Evolutionary conservation across 2,888 invertebrate genomes (phyloP), one percentile per base, ranked within the genome.

Genomic region (Octonoba sinensis): DNA sequence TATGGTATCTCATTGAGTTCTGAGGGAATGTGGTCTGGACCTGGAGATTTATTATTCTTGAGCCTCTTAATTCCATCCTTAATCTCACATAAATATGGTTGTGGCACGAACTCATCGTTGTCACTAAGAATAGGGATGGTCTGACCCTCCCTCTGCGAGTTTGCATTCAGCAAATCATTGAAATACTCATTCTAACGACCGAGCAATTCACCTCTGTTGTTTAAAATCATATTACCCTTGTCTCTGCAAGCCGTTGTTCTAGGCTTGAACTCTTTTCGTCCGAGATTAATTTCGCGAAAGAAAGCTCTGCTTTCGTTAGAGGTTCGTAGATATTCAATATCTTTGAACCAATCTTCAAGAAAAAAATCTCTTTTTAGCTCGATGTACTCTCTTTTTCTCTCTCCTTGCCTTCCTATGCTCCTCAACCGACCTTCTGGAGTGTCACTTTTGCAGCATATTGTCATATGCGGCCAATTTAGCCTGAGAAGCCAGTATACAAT

Each of bases 151-250:
- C 44, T 22, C 65, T 47, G 12, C 22, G 22, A 20, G n/a, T 47
- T 65, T 15, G 1, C 47, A 0, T 65, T 65, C 22, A 65, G 22
- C 47, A 65, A 65, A 8, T 62, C 0, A 62, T 44, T 27, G 15
- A 65, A 65, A 20, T 65, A 65, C 22, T 65, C 65, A 11, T 47
- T 65, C 47, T 49, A 47, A 20, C 47, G 65, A 16, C 47, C 8
- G 20, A 65, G 65, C 18, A 47, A 46, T 47, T 65, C 47, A 1
- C 47, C 20, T 13, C 46, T 65, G 47, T 65, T 22, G 3, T 65
- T 65, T 20, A 65, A 18, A 46, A 65, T 47, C 13, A 65, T 13
- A 3, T 8, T 24, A 13, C 27, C 47, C 15, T 65, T 47, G 22
- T 65, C 47, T 65, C 44, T 47, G 47, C 18, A 47, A 1, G 18